phyloP scores from a whole-genome alignment of 2,797 vertebrate genomes.

The Leptatherina wallacei region DNA sequence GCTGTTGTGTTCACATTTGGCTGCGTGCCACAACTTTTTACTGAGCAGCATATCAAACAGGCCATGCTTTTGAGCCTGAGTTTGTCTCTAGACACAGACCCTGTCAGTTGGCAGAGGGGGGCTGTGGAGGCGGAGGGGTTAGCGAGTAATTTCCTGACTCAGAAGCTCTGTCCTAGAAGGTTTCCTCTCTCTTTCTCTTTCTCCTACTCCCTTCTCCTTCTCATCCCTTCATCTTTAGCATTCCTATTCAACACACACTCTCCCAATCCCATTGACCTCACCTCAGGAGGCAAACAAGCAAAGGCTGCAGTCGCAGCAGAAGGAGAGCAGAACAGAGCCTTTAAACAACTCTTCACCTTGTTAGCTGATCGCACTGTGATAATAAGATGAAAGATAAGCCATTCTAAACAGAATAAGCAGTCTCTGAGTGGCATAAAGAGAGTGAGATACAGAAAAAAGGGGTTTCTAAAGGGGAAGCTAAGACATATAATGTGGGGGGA shows the following conservation, averaged over 20 bases:
- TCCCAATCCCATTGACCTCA: slow-evolving; percentile 65
- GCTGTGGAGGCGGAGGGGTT: slow-evolving; percentile 4
- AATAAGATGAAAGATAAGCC: slow-evolving; percentile 66
- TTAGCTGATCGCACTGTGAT: slow-evolving; percentile 43
- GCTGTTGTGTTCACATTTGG: slow-evolving; percentile 49
- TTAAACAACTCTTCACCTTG: slow-evolving; percentile 51
- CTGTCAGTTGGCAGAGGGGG: slow-evolving; percentile 47
- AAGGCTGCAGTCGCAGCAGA: slow-evolving; percentile 52
- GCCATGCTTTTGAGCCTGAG: slow-evolving; percentile 50
- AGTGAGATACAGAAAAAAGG: slow-evolving; percentile 38
- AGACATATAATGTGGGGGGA: slow-evolving; percentile 55
- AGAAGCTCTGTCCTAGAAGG: slow-evolving; percentile 65
- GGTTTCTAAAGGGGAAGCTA: slow-evolving; percentile 38
- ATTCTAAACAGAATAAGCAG: slow-evolving; percentile 51
- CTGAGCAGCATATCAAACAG: slow-evolving; percentile 77
- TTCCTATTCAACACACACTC: slow-evolving; percentile 64
- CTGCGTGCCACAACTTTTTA: slow-evolving; percentile 23
- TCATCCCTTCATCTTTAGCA: slow-evolving; percentile 29
- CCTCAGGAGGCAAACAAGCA: slow-evolving; percentile 54
- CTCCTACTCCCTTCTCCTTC: slow-evolving; percentile 2
- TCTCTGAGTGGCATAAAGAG: slow-evolving; percentile 40
- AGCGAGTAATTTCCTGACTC: slow-evolving; percentile 71
- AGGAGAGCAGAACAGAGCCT: slow-evolving; percentile 44
- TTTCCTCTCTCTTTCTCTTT: slow-evolving; percentile 42
- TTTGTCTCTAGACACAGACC: slow-evolving; percentile 57